phyloP scores from a whole-genome alignment of 2,797 vertebrate genomes.

The Sebastes diploproa region DNA sequence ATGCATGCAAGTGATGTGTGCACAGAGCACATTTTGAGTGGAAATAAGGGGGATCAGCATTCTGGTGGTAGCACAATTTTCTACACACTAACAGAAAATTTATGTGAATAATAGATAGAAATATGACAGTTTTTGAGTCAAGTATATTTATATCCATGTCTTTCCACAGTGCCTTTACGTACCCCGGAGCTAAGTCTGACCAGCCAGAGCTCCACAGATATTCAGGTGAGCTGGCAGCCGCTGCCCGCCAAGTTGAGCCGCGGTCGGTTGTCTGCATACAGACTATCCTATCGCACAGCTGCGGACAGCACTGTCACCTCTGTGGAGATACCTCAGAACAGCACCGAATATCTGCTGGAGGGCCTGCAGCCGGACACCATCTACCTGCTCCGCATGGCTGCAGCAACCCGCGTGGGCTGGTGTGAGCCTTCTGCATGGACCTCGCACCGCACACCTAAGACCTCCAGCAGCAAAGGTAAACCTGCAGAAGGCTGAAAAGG shows the following conservation, averaged over 20 bases:
- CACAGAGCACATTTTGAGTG: conserved; percentile 43
- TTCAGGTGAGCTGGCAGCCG: conserved; percentile 93
- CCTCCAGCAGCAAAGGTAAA: conserved; percentile 89
- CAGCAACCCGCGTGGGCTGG: conserved; percentile 91
- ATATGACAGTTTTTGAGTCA: neutral
- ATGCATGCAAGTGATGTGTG: conserved; percentile 46
- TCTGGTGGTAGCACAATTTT: neutral
- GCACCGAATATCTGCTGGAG: conserved; percentile 85
- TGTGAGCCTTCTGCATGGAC: conserved; percentile 95
- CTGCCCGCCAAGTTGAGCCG: conserved; percentile 90
- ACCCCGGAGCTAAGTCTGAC: conserved; percentile 94
- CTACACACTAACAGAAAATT: neutral
- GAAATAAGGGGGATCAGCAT: conserved; percentile 17
- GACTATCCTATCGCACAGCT: conserved; percentile 90
- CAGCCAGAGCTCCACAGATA: conserved; percentile 91
- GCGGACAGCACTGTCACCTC: conserved; percentile 82
- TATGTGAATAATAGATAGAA: neutral
- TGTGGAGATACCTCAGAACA: conserved; percentile 87
- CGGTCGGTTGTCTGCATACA: conserved; percentile 89
- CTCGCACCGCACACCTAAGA: conserved; percentile 93
- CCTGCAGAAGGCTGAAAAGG: neutral
- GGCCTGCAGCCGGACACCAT: conserved; percentile 89
- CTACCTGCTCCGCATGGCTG: conserved; percentile 93
- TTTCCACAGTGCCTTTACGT: conserved; percentile 89
- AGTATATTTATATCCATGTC: neutral